These are phyloP conservation scores for Indicator indicator DNA, from an alignment of 2,113 vertebrate species.

Conservation along the genomic window DNA sequence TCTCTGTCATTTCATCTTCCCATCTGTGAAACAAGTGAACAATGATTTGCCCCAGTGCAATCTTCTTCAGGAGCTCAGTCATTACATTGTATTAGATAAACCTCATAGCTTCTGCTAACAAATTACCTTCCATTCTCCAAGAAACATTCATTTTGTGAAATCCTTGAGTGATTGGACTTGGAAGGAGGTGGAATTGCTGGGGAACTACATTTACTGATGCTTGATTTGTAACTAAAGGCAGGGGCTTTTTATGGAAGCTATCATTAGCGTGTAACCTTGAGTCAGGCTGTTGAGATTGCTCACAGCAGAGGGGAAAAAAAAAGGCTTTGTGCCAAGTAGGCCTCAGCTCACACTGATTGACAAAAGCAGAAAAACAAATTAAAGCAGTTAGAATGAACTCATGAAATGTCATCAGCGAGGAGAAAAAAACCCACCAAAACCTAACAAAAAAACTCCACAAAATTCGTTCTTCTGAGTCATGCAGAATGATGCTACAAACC, in stretches of 20 bases:
- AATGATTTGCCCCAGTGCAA: background rate
- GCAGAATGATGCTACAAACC: no score
- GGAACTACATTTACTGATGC: background rate
- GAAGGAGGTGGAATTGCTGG: constrained; percentile 4
- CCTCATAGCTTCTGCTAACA: background rate
- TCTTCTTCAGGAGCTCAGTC: background rate
- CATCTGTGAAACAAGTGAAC: background rate
- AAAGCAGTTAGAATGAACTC: background rate
- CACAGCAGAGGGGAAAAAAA: background rate
- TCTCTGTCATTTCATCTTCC: background rate
- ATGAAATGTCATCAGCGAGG: background rate
- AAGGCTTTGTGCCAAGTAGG: no score
- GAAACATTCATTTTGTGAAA: background rate
- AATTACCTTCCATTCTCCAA: background rate
- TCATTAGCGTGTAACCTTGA: background rate
- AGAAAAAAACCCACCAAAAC: no score
- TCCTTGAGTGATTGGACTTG: background rate
- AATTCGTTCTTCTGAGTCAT: no score
- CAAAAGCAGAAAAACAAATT: background rate
- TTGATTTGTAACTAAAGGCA: background rate
- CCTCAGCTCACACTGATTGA: no score
- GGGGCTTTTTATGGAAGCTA: background rate
- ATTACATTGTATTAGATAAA: background rate
- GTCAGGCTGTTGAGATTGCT: background rate
- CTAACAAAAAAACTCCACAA: background rate